Conservation (phyloP, 2,113 vertebrate genomes). For the Daboia siamensis region DNA sequence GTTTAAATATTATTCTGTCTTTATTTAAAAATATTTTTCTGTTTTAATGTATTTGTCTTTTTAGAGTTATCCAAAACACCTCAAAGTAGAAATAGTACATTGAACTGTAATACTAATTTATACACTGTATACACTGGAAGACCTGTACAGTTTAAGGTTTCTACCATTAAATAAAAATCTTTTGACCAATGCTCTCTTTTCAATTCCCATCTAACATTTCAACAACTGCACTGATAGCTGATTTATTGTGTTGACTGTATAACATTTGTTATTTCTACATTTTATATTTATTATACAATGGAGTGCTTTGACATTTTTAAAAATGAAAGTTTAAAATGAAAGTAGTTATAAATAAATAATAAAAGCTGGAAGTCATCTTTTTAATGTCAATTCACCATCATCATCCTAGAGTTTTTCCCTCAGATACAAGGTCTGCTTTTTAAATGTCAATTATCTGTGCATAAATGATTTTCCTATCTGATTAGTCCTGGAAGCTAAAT, state of each 20-base stretch:
- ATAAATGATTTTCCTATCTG: background rate
- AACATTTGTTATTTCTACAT: background rate
- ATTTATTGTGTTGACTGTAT: background rate
- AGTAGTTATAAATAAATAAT: background rate
- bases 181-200: background rate
- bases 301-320: background rate
- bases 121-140: background rate
- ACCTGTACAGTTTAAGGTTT: background rate
- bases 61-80: background rate
- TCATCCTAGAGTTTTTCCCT: background rate
- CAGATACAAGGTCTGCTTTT: background rate
- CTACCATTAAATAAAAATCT: background rate
- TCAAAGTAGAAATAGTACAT: background rate
- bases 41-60: background rate
- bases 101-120: background rate
- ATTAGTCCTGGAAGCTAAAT: background rate
- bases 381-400: background rate
- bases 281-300: background rate
- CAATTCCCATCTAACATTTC: background rate
- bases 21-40: background rate
- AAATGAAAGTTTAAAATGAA: background rate
- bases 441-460: background rate
- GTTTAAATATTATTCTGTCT: background rate
- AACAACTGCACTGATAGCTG: background rate
- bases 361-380: background rate